A percentile compares a stretch with the other conserved stretches of the same genome.
phyloP scores from a whole-genome alignment of 2,113 vertebrate genomes.

The Ophthalmotilapia sp. region DNA sequence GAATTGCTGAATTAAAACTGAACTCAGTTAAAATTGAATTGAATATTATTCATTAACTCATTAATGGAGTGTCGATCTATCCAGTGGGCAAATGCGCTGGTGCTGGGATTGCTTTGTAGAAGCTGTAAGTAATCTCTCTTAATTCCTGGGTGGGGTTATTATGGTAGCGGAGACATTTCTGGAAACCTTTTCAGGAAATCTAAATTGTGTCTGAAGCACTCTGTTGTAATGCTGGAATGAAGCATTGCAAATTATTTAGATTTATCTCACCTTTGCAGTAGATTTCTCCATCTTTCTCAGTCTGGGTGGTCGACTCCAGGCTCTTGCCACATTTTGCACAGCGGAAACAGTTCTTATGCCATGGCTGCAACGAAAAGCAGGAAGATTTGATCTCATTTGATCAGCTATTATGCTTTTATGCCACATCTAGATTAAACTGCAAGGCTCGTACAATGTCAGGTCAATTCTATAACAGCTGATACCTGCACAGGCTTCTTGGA shows the following conservation, averaged over 20 bases:
- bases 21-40: background rate
- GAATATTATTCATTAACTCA: background rate
- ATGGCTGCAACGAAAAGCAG: slow-evolving; percentile 70
- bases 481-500: background rate
- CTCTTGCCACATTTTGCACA: slow-evolving; percentile 96
- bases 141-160: background rate
- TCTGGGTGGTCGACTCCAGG: slow-evolving; percentile 92
- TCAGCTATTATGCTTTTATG: background rate
- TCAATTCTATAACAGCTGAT: background rate
- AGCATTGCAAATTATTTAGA: accelerated
- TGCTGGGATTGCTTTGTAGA: background rate
- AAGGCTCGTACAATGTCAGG: too few relatives aligned
- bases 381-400: background rate
- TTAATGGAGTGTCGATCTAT: background rate
- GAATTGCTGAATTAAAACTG: background rate
- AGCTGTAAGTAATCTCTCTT: background rate
- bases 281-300: slow-evolving; percentile 96
- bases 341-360: slow-evolving; percentile 96
- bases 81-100: background rate
- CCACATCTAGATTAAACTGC: background rate
- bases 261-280: slow-evolving; percentile 88
- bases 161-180: background rate
- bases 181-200: background rate
- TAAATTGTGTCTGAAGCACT: background rate
- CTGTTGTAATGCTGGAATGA: background rate